These are phyloP conservation scores for Eristalis pertinax DNA, from an alignment of 2,888 invertebrate genomes.

Conservation along the genomic window DNA sequence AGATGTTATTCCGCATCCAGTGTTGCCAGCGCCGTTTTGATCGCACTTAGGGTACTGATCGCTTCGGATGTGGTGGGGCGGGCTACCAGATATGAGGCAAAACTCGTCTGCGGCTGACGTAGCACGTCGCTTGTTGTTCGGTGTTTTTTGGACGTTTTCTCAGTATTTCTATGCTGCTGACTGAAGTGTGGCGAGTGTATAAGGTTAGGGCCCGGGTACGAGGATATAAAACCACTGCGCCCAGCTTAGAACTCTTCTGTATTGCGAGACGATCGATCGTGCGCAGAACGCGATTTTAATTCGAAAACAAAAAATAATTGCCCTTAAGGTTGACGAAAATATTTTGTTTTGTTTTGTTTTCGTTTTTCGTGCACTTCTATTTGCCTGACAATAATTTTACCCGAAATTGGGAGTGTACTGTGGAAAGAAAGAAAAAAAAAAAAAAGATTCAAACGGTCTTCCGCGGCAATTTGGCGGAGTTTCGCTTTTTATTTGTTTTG, in stretches of 20 bases:
- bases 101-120: constrained; percentile 28
- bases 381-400: not conserved
- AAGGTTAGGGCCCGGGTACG: constrained; percentile 52
- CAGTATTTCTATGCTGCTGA: constrained; percentile 30
- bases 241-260: constrained; percentile 69
- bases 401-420: constrained; percentile 20
- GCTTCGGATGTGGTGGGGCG: constrained; percentile 11
- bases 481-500: constrained; percentile 22
- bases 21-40: constrained; percentile 10
- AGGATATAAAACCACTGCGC: constrained; percentile 65
- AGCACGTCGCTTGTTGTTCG: constrained; percentile 31
- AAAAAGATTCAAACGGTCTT: constrained; percentile 25
- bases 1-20: constrained; percentile 57
- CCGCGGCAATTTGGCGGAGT: not conserved
- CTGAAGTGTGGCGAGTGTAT: constrained; percentile 3
- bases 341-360: not conserved
- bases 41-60: not conserved
- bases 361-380: not conserved
- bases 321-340: not conserved
- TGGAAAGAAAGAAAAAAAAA: not conserved
- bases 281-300: constrained; percentile 61
- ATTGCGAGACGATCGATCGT: constrained; percentile 60
- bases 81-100: not conserved
- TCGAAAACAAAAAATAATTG: not conserved
- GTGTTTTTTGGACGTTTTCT: constrained; percentile 35